A percentile compares a stretch with the other conserved stretches of the same genome.
These are phyloP conservation scores for Conchocele bisecta DNA, from an alignment of 2,888 invertebrate genomes.

Conservation along the genomic window DNA sequence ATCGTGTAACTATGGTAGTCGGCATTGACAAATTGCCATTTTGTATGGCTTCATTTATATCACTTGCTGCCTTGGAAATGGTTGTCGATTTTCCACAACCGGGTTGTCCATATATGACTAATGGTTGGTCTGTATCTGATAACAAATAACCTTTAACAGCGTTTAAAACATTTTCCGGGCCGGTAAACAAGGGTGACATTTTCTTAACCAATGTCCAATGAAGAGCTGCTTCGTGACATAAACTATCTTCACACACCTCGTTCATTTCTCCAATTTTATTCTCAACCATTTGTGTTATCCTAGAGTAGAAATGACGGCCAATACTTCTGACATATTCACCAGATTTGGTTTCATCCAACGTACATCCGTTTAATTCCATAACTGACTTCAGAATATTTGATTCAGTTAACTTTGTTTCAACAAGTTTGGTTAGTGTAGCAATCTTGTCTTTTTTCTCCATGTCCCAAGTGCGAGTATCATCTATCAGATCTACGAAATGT, in stretches of 20 bases:
- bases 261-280: constrained; percentile 51
- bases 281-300: constrained; percentile 66
- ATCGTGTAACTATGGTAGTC: constrained; percentile 64
- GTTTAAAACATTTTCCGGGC: constrained; percentile 65
- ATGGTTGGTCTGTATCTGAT: constrained; percentile 68
- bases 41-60: constrained; percentile 57
- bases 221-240: constrained; percentile 67
- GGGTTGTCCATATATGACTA: constrained; percentile 69
- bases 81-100: constrained; percentile 77
- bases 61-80: constrained; percentile 69
- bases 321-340: constrained; percentile 64
- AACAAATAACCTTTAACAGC: constrained; percentile 67
- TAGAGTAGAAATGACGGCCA: constrained; percentile 63
- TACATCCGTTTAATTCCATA: constrained; percentile 47
- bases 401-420: constrained; percentile 24
- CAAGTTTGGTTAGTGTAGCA: constrained; percentile 6
- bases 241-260: constrained; percentile 54
- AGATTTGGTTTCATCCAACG: constrained; percentile 42
- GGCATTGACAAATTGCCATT: constrained; percentile 58
- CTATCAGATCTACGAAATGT: constrained; percentile 47
- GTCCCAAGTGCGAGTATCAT: constrained; percentile 14
- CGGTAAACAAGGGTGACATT: constrained; percentile 62
- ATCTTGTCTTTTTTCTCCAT: constrained; percentile 19
- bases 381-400: constrained; percentile 43
- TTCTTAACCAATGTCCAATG: constrained; percentile 65